Evolutionary conservation across 2,113 vertebrate species (phyloP).

Genomic region (Chloroceryle aenea): DNA sequence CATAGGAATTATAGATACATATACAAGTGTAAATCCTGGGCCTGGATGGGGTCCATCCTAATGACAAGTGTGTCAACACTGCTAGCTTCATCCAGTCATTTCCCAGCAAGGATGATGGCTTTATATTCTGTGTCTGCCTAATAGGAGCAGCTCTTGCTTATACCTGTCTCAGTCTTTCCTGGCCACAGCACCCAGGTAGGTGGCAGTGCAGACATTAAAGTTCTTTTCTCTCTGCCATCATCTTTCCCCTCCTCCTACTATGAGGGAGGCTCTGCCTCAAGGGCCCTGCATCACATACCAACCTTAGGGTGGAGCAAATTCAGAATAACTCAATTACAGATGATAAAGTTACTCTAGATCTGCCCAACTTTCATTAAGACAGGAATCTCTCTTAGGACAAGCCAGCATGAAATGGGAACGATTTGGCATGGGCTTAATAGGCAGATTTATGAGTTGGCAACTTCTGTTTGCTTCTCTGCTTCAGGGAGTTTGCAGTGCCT

Average conservation of each 20-base stretch:
- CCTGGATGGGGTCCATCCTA: neutral
- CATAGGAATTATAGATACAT: constrained; percentile 19
- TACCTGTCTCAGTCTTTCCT: neutral
- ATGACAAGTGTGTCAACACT: neutral
- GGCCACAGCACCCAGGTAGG: neutral
- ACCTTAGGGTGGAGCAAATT: neutral
- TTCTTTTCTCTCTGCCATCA: neutral
- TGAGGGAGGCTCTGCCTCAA: neutral
- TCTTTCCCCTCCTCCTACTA: neutral
- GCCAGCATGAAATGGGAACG: neutral
- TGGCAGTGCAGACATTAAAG: neutral
- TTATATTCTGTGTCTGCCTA: neutral
- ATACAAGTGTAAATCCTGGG: neutral
- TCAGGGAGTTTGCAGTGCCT: neutral
- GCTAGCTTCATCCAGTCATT: neutral
- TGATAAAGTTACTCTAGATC: neutral
- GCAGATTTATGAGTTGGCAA: neutral
- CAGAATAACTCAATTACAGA: constrained; percentile 4
- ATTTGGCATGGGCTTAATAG: neutral
- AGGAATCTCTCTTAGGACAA: constrained; percentile 31
- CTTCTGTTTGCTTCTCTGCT: neutral
- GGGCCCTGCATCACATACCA: neutral
- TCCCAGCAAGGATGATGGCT: neutral
- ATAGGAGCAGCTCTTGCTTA: neutral
- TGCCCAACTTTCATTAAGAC: constrained; percentile 12